These are phyloP conservation scores for Stictonetta naevosa DNA, from an alignment of 2,113 vertebrate genomes.

Conservation along the genomic window DNA sequence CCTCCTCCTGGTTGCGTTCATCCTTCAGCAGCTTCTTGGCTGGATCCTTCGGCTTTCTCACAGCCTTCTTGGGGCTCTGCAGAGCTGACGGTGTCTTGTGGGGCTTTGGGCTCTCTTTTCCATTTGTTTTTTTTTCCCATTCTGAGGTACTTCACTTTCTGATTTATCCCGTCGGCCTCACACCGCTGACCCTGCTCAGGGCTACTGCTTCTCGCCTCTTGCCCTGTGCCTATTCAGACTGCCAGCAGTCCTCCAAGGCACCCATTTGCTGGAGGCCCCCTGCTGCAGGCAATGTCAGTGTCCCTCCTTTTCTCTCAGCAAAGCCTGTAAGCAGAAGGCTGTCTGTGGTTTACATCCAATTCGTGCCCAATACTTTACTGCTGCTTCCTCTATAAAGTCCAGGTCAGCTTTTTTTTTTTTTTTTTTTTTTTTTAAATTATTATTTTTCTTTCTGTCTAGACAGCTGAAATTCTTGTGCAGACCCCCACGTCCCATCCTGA, in stretches of 20 bases:
- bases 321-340: not conserved
- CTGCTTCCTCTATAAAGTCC: not conserved
- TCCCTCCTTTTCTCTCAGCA: not conserved
- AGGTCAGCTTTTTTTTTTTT: not conserved
- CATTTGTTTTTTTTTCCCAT: not conserved
- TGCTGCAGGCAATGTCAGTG: not conserved
- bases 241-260: not conserved
- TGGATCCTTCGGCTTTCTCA: not conserved
- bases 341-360: not conserved
- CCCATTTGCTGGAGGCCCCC: not conserved
- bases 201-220: not conserved
- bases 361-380: not conserved
- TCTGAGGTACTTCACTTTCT: not conserved
- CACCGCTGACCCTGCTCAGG: not conserved
- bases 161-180: not conserved
- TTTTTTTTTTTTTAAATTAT: not conserved
- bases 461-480: constrained; percentile 31
- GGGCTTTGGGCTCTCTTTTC: not conserved
- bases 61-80: not conserved
- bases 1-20: not conserved
- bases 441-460: constrained; percentile 48
- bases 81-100: not conserved
- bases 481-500: not conserved
- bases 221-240: not conserved
- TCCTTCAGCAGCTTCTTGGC: constrained; percentile 1